Base-by-base conservation (phyloP, 2,888 invertebrate genomes). In the Agriopis aurantiaria region DNA sequence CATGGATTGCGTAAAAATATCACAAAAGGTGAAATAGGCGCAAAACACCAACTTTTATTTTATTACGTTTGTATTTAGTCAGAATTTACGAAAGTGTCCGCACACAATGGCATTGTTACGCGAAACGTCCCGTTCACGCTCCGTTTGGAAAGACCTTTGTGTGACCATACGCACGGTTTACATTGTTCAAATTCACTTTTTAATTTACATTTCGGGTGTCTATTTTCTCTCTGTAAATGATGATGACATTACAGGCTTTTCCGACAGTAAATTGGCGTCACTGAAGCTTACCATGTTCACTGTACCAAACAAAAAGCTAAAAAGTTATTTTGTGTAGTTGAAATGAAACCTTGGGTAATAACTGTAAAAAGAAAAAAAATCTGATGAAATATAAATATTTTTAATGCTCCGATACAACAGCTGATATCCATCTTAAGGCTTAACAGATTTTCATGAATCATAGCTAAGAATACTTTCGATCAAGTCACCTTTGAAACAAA, bases 111-210 rank as follows among this genome's bases (percentile, higher is more conserved):
- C 73, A 72, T 77, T 75, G 74, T 74, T 73, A 68, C 69, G 67
- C 23, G 72, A 45, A 49, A 51, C 74, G 70, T 75, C 75, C 72
- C 72, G 70, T 72, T 65, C 71, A 77, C 76, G 77, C 71, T 76
- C 75, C 71, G 77, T 68, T 77, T 74, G 69, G 23, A 51, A 57
- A 71, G 75, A 76, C 77, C 78, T 78, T 74, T 72, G 71, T 74
- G 70, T 65, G 69, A 65, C 56, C 66, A 64, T 62, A 67, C 70
- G 63, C 53, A 49, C 45, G 40, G 52, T 53, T 61, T 23, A 60
- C 59, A 71, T 70, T 66, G 65, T 65, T 62, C 8, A 57, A 71
- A 71, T 71, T 71, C 66, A 67, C 66, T 71, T 71, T 69, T 71
- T 66, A 63, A 71, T 71, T 67, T 43, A 59, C 63, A 51, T 67